These are phyloP conservation scores for Scomberomorus guttatus DNA, from an alignment of 2,797 vertebrate species.

Conservation along the genomic window DNA sequence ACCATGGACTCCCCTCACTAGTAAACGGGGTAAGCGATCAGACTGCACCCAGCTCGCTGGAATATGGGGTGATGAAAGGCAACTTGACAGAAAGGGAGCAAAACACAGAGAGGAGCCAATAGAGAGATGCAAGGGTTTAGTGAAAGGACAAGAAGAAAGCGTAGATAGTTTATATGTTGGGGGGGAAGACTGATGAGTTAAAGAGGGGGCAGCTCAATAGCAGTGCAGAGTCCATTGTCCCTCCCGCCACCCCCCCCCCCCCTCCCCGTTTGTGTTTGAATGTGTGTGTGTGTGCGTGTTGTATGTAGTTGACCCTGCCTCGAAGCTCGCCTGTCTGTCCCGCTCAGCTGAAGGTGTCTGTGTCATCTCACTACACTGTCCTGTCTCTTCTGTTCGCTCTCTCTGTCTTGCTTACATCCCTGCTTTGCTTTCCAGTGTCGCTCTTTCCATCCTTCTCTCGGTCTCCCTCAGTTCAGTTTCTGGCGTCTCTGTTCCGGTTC, in stretches of 20 bases:
- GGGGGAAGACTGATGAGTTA: slow-evolving; percentile 28
- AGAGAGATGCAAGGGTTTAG: slow-evolving; percentile 8
- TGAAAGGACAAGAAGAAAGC: slow-evolving; percentile 15
- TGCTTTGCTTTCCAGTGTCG: slow-evolving; percentile 19
- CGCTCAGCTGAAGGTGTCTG: slow-evolving; percentile 57
- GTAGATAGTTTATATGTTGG: slow-evolving; percentile 13
- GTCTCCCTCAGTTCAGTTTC: slow-evolving; percentile 4
- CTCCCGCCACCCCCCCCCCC: not conserved
- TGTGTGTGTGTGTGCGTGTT: slow-evolving; percentile 29
- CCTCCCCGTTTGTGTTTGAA: slow-evolving; percentile 30
- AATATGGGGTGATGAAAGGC: slow-evolving; percentile 45
- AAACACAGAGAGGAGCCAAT: slow-evolving; percentile 29
- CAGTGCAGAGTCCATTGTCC: slow-evolving; percentile 70
- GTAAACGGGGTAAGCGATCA: slow-evolving; percentile 76
- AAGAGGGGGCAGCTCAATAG: slow-evolving; percentile 20
- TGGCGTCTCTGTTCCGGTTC: slow-evolving; percentile 38
- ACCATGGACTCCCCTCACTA: slow-evolving; percentile 77
- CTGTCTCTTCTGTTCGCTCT: slow-evolving; percentile 25
- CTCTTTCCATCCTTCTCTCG: slow-evolving; percentile 6
- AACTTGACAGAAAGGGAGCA: slow-evolving; percentile 65
- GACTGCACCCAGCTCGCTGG: slow-evolving; percentile 53
- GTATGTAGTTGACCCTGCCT: slow-evolving; percentile 56
- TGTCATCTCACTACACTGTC: slow-evolving; percentile 41
- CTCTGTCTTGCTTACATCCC: not conserved
- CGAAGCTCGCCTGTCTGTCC: slow-evolving; percentile 53